Percentiles rank a stretch among this genome's conserved stretches.
These are phyloP conservation scores for Lanius collurio DNA, from an alignment of 2,113 vertebrate species.

Conservation along the genomic window DNA sequence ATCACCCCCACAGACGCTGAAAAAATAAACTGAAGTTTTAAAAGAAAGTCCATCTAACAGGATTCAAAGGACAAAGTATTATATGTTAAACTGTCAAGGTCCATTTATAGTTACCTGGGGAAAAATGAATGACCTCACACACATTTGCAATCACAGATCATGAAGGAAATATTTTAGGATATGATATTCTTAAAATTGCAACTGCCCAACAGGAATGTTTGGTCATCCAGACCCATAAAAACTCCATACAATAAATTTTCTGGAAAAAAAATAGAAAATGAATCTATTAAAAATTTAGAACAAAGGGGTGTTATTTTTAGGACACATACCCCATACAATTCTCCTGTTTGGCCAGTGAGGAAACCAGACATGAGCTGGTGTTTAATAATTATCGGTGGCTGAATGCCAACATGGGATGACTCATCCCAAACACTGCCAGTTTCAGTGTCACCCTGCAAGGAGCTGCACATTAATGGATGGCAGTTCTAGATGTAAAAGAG, in stretches of 20 bases:
- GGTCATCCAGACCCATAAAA: neutral
- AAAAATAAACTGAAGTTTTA: neutral
- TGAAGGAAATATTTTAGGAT: neutral
- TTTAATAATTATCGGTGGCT: neutral
- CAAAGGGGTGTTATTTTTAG: neutral
- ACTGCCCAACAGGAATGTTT: neutral
- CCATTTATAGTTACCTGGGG: neutral
- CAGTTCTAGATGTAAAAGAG: neutral
- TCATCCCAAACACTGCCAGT: neutral
- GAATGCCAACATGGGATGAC: neutral
- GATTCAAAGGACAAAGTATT: neutral
- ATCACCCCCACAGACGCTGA: neutral
- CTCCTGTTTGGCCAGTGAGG: neutral
- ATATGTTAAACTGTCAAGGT: neutral
- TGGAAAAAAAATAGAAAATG: neutral
- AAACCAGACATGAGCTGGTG: fast-evolving
- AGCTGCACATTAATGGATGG: neutral
- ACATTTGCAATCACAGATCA: neutral
- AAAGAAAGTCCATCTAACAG: neutral
- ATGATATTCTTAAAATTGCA: neutral
- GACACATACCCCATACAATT: neutral
- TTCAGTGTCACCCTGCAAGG: neutral
- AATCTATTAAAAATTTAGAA: neutral
- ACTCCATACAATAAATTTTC: neutral
- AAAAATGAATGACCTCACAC: neutral